Evolutionary conservation across 2,113 vertebrate genomes (phyloP).

Genomic region (Pseudopipra pipra): DNA sequence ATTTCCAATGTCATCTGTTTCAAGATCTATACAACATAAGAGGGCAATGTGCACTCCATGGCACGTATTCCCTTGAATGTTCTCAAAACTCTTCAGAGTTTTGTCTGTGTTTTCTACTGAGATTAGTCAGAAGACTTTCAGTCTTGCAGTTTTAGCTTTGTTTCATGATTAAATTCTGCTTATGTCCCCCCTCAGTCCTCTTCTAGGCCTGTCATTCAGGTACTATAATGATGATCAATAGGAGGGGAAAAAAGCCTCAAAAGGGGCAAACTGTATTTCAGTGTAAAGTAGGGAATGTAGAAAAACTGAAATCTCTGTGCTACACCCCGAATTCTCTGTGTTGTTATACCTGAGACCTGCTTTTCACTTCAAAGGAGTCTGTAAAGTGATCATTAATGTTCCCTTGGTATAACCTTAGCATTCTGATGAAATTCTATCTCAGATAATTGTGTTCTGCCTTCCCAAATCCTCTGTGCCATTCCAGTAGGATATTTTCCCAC

Average conservation of each 20-base stretch:
- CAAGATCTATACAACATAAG: rapidly evolving
- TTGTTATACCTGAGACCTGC: background rate
- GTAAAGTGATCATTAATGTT: background rate
- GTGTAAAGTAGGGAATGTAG: background rate
- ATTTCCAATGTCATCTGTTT: background rate
- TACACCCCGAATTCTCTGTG: background rate
- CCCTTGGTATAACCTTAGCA: background rate
- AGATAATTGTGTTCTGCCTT: background rate
- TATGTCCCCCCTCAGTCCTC: background rate
- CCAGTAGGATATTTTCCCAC: background rate
- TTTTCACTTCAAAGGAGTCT: background rate
- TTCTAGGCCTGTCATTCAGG: background rate
- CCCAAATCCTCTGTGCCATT: background rate
- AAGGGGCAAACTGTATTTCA: background rate
- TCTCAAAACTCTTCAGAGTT: background rate
- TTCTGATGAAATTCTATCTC: background rate
- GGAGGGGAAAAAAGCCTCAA: background rate
- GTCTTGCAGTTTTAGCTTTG: background rate
- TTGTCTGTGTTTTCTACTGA: background rate
- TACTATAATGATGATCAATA: background rate
- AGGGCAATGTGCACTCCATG: rapidly evolving
- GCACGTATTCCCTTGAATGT: rapidly evolving
- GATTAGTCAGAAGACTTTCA: background rate
- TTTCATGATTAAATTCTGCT: background rate
- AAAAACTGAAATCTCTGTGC: background rate